Percentiles rank a stretch among this genome's conserved stretches.
These are phyloP conservation scores for Mercenaria mercenaria DNA, from an alignment of 1,140 invertebrate genomes.

Conservation along the genomic window DNA sequence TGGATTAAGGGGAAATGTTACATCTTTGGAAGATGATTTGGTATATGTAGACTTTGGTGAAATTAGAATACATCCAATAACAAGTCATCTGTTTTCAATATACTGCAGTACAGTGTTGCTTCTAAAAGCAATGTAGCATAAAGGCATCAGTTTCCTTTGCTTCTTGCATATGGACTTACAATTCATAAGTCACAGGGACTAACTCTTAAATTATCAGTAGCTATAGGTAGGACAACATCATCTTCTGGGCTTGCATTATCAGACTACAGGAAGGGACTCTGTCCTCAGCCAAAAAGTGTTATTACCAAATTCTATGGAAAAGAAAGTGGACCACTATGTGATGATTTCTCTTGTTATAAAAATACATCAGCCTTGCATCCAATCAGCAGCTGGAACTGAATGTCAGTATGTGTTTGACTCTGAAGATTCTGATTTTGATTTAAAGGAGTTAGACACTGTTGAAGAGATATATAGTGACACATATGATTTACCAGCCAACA, in stretches of 20 bases:
- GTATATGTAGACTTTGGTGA: background rate
- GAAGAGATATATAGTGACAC: too few relatives aligned
- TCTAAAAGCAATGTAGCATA: conserved; percentile 3
- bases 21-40: background rate
- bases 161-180: background rate
- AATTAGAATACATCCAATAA: background rate
- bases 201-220: conserved; percentile 3
- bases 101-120: too few relatives aligned
- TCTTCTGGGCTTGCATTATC: background rate
- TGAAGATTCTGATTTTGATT: too few relatives aligned
- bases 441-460: too few relatives aligned
- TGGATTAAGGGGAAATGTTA: conserved; percentile 2
- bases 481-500: too few relatives aligned
- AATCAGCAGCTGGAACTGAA: too few relatives aligned
- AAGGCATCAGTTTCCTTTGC: conserved; percentile 9
- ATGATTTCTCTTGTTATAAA: too few relatives aligned
- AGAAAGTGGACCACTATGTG: too few relatives aligned
- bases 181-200: conserved; percentile 15
- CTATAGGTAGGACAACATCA: background rate
- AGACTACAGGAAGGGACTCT: background rate
- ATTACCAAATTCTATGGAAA: background rate
- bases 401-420: too few relatives aligned
- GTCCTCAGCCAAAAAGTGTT: background rate
- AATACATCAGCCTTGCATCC: too few relatives aligned
- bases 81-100: background rate